These are phyloP conservation scores for Morbakka virulenta DNA, from an alignment of 30 jellyfish, hydroid and myxozoan genomes.

Conservation along the genomic window DNA sequence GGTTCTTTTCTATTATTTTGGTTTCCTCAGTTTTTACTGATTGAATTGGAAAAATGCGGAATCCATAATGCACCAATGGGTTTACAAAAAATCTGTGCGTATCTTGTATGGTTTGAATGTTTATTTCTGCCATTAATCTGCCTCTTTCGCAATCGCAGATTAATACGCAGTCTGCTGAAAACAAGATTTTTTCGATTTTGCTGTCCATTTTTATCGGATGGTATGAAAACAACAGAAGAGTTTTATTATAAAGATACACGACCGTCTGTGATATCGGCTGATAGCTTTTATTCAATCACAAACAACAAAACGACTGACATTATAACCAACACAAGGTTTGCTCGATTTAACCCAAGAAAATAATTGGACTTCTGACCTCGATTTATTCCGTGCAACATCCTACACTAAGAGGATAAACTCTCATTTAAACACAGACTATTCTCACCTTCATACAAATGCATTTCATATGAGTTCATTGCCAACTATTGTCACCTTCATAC, in stretches of 20 bases:
- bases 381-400: too few species aligned
- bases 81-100: constrained; percentile 31
- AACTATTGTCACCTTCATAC: too few species aligned
- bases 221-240: background rate
- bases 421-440: too few species aligned
- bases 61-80: background rate
- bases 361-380: too few species aligned
- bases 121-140: constrained; percentile 36
- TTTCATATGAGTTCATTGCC: too few species aligned
- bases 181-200: background rate
- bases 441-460: too few species aligned
- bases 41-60: constrained; percentile 13
- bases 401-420: too few species aligned
- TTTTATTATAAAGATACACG: background rate
- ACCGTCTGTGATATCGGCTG: background rate
- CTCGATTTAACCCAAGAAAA: too few species aligned
- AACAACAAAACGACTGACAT: background rate
- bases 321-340: too few species aligned
- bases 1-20: constrained; percentile 27
- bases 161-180: constrained; percentile 3
- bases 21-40: constrained; percentile 38
- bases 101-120: constrained; percentile 38
- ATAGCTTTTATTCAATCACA: background rate
- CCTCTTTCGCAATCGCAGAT: constrained; percentile 45
- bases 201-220: background rate